A percentile compares a stretch with the other conserved stretches of the same genome.
Evolutionary conservation across 2,113 vertebrate species (phyloP).

Genomic region (Equus quagga): DNA sequence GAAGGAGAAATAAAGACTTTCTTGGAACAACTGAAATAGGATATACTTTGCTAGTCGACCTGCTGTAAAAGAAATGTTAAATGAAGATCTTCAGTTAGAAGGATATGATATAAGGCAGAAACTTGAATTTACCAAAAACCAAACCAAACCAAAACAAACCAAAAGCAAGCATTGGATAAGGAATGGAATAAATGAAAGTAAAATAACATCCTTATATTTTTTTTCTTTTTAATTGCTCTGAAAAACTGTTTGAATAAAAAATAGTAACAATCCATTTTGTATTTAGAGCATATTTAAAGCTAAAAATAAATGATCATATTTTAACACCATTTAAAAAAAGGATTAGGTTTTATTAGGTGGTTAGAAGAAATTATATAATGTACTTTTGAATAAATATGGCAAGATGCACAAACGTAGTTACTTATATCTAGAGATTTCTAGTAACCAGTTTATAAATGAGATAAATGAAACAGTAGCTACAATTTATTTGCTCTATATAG

Average conservation of each 20-base stretch:
- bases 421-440: not conserved
- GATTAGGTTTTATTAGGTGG: not conserved
- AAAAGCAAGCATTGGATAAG: not conserved
- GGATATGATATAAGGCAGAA: not conserved
- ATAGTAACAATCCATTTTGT: not conserved
- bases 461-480: not conserved
- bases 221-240: not conserved
- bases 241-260: not conserved
- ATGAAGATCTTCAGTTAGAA: not conserved
- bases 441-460: not conserved
- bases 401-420: not conserved
- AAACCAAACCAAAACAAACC: not conserved
- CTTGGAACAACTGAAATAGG: not conserved
- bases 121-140: not conserved
- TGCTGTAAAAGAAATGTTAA: not conserved
- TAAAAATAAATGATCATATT: not conserved
- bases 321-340: not conserved
- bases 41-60: not conserved
- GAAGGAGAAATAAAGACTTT: not conserved
- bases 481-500: not conserved
- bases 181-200: not conserved
- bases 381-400: not conserved
- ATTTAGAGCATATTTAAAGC: not conserved
- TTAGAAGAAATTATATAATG: not conserved
- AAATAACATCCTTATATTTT: not conserved